Percentiles rank a stretch among this genome's conserved stretches.
Evolutionary conservation across 2,888 invertebrate genomes (phyloP).

Genomic region (Lycocerus yunnanus): DNA sequence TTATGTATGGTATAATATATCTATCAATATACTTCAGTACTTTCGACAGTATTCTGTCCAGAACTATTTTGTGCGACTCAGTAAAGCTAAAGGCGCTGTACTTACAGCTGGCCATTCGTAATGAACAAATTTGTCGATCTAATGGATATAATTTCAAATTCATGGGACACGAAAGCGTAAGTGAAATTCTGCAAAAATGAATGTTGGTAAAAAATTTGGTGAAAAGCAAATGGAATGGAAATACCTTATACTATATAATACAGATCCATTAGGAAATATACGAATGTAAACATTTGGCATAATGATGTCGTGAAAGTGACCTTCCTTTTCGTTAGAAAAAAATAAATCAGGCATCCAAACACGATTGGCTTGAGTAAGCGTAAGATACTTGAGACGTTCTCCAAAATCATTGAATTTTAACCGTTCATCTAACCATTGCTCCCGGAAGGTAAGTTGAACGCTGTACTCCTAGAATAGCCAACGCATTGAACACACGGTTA

Average conservation of each 20-base stretch:
- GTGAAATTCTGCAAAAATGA: slow-evolving; percentile 75
- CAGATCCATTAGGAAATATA: slow-evolving; percentile 93
- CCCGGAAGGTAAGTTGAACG: slow-evolving; percentile 95
- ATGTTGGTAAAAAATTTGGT: slow-evolving; percentile 12
- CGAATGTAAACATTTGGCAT: slow-evolving; percentile 98
- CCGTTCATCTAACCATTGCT: slow-evolving; percentile 95
- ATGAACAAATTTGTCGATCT: slow-evolving; percentile 93
- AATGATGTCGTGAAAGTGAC: slow-evolving; percentile 96
- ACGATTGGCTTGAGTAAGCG: slow-evolving; percentile 90
- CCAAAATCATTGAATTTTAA: slow-evolving; percentile 86
- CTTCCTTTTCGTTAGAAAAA: slow-evolving; percentile 97
- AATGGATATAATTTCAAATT: slow-evolving; percentile 95
- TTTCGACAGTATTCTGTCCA: slow-evolving; percentile 19
- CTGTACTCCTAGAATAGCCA: slow-evolving; percentile 87
- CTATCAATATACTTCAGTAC: slow-evolving; percentile 14
- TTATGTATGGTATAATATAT: too few species aligned
- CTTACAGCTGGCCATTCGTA: slow-evolving; percentile 97
- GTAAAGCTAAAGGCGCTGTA: slow-evolving; percentile 49
- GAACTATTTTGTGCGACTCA: slow-evolving; percentile 5
- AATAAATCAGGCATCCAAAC: slow-evolving; percentile 99
- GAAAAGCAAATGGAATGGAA: slow-evolving; percentile 1
- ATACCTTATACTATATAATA: slow-evolving; percentile 92
- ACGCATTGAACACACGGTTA: slow-evolving; percentile 25
- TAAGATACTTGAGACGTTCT: slow-evolving; percentile 88
- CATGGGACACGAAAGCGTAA: slow-evolving; percentile 97